Conservation (phyloP, 1,140 invertebrate genomes). For the Ditylenchus dipsaci region DNA sequence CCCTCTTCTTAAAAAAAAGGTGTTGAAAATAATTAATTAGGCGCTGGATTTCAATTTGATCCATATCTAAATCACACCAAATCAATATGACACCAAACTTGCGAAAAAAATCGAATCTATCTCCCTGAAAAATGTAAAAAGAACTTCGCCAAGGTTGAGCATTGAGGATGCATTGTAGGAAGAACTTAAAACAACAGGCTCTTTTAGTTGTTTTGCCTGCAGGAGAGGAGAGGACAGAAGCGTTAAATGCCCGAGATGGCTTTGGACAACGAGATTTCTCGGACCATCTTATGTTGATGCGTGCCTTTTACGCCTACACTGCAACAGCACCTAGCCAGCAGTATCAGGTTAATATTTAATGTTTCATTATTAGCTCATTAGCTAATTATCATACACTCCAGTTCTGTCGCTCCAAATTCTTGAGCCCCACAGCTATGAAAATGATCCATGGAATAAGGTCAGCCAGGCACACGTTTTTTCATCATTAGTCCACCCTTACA, state of each 20-base stretch:
- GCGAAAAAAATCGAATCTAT: too few species aligned
- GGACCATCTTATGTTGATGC: constrained; percentile 82
- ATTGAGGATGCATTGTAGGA: background rate
- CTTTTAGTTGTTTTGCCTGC: constrained; percentile 46
- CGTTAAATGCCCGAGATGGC: constrained; percentile 66
- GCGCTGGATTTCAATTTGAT: too few species aligned
- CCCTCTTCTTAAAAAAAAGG: too few species aligned
- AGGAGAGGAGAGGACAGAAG: constrained; percentile 56
- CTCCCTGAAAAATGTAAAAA: too few species aligned
- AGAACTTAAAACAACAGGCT: background rate
- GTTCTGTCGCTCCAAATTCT: constrained; percentile 75
- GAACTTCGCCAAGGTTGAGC: background rate
- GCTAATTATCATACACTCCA: constrained; percentile 33
- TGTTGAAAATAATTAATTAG: too few species aligned
- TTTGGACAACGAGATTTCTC: constrained; percentile 75
- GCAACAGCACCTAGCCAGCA: constrained; percentile 53
- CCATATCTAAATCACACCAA: too few species aligned
- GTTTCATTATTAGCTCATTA: too few species aligned
- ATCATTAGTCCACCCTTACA: background rate
- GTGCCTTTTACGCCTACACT: constrained; percentile 71
- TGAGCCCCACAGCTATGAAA: constrained; percentile 78
- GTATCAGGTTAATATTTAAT: constrained; percentile 34
- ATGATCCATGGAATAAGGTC: constrained; percentile 68
- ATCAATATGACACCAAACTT: too few species aligned
- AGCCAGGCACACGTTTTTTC: constrained; percentile 50